Base-by-base conservation (phyloP, 2,113 vertebrate species). In the Nibea albiflora region DNA sequence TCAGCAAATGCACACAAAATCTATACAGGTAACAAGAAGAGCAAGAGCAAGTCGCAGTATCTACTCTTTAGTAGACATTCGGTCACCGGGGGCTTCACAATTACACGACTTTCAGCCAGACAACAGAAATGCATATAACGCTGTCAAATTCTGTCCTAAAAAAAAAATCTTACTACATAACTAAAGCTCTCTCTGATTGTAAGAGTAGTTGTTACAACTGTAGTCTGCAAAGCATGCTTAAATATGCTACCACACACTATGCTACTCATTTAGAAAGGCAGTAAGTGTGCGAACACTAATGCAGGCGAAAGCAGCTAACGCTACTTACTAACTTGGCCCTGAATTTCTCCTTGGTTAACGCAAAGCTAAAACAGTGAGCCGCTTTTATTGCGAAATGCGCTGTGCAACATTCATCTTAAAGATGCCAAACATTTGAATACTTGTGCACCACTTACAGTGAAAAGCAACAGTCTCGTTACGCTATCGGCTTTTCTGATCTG, bases 1-100 rank as follows among this genome's bases (percentile, higher is more conserved):
- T 60, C 62, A 16, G 17, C 24, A 53, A 63, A 75, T 31, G 53
- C n/a, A 62, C 3, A 54, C 17, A 73, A 54, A 71, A 75, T 61
- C 54, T 19, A 77, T 47, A 35, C 1, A 57, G 63, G 47, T 62
- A 60, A 69, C 28, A 47, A 54, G 22, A 64, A 6, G 26, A 69
- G 35, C 26, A 42, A 12, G 44, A 71, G 19, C 65, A n/a, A 28
- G 19, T 0, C 12, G 15, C 42, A 16, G 10, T 46, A n/a, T 63
- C 15, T 3, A 22, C 58, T 58, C 31, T 64, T 54, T 24, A 14
- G 22, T n/a, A 49, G 26, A 60, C 47, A 63, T 52, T n/a, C 31
- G 28, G 6, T 57, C 26, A 62, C 11, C 5, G 19, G 4, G 11
- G 20, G 35, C 31, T 20, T 3, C 60, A 6, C 17, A 44, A 24